phyloP scores from a whole-genome alignment of 2,888 invertebrate species.

The Drosophila affinis region DNA sequence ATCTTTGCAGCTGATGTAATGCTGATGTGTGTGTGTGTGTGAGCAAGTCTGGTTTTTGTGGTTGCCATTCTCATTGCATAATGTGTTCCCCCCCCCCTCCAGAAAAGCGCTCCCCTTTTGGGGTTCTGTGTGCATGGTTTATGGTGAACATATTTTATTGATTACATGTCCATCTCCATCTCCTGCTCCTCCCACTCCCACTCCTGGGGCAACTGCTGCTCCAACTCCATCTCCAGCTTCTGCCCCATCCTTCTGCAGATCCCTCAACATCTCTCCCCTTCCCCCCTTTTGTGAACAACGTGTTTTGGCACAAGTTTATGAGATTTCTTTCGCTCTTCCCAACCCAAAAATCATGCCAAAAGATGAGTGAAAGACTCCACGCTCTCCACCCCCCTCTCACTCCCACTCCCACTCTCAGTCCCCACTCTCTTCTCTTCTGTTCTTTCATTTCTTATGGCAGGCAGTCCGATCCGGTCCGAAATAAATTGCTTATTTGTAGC shows the following conservation, averaged over 20 bases:
- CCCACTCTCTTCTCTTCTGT: neutral
- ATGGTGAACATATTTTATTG: slow-evolving; percentile 73
- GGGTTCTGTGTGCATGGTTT: slow-evolving; percentile 9
- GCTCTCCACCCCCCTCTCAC: too few species aligned
- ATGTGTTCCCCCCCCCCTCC: slow-evolving; percentile 19
- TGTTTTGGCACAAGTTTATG: slow-evolving; percentile 75
- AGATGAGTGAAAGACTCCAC: slow-evolving; percentile 13
- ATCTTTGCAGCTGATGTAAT: neutral
- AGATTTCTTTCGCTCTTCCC: slow-evolving; percentile 57
- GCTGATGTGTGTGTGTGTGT: neutral
- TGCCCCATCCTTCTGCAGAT: neutral
- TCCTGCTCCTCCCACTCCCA: neutral
- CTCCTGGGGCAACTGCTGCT: neutral
- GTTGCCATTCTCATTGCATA: slow-evolving; percentile 31
- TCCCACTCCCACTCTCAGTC: too few species aligned
- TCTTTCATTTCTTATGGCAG: slow-evolving; percentile 21
- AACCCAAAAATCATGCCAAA: slow-evolving; percentile 40
- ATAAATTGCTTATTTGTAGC: slow-evolving; percentile 80
- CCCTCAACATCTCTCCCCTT: neutral
- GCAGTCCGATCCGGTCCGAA: slow-evolving; percentile 38
- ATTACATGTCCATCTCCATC: slow-evolving; percentile 58
- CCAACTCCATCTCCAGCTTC: too few species aligned
- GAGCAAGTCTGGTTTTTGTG: slow-evolving; percentile 3
- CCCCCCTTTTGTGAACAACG: slow-evolving; percentile 26
- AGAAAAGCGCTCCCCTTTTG: slow-evolving; percentile 17